phyloP scores from a whole-genome alignment of 2,113 vertebrate genomes.

The Coptodon bakossiorum region DNA sequence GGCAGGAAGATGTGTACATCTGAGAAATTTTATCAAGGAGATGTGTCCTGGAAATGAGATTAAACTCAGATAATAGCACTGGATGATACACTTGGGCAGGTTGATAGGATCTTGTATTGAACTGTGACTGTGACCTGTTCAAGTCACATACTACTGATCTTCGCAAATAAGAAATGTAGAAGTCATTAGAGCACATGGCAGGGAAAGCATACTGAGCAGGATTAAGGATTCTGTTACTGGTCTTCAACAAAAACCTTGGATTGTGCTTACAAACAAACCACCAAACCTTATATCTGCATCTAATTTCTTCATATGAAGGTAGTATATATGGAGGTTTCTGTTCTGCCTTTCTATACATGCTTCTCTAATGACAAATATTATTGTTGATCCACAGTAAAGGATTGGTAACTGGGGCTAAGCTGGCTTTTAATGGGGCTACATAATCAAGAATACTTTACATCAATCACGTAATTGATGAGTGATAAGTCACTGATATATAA shows the following conservation, averaged over 20 bases:
- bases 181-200: not conserved
- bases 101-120: not conserved
- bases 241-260: not conserved
- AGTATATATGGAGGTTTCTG: not conserved
- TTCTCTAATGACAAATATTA: not conserved
- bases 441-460: not conserved
- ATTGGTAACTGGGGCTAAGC: not conserved
- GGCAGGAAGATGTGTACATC: not conserved
- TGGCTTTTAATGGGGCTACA: not conserved
- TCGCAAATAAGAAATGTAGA: not conserved
- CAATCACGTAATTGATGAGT: not conserved
- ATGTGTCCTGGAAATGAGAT: not conserved
- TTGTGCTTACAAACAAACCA: not conserved
- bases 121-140: not conserved
- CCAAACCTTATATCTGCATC: not conserved
- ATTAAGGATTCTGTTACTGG: not conserved
- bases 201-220: not conserved
- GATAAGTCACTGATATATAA: not conserved
- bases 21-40: not conserved
- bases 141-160: not conserved
- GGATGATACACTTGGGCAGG: not conserved
- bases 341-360: not conserved
- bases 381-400: not conserved
- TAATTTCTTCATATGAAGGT: not conserved
- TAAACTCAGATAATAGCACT: not conserved